Conservation (phyloP, 2,113 vertebrate genomes). For the Myotis lucifugus region DNA sequence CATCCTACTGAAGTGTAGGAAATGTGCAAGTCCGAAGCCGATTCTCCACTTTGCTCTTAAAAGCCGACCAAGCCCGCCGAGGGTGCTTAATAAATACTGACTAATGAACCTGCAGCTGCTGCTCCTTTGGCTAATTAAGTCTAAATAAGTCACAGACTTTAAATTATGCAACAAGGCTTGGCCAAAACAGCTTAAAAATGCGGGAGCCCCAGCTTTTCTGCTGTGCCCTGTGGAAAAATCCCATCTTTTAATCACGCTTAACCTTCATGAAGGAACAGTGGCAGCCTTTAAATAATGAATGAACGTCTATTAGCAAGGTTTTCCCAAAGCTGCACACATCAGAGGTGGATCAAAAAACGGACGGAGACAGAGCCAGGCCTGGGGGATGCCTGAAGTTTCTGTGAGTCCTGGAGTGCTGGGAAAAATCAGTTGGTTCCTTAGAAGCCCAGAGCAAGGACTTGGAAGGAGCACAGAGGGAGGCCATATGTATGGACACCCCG, state of each 20-base stretch:
- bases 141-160: constrained; percentile 70
- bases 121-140: constrained; percentile 74
- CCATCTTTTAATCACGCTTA: constrained; percentile 72
- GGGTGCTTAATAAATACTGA: constrained; percentile 49
- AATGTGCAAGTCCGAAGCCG: neutral
- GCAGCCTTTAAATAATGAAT: constrained; percentile 75
- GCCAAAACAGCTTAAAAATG: constrained; percentile 69
- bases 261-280: constrained; percentile 65
- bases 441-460: constrained; percentile 1
- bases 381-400: constrained; percentile 33
- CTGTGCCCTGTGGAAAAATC: constrained; percentile 66
- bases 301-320: constrained; percentile 47
- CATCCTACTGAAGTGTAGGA: neutral
- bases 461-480: neutral
- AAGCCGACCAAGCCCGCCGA: neutral
- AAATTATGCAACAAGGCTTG: constrained; percentile 74
- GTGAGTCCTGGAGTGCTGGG: neutral
- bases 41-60: neutral
- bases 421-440: neutral
- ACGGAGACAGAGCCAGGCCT: neutral
- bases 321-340: neutral
- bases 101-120: constrained; percentile 68
- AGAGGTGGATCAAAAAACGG: constrained; percentile 50
- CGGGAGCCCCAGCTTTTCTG: constrained; percentile 44
- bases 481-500: neutral